A percentile compares a stretch with the other conserved stretches of the same genome.
Conservation (phyloP, 2,113 vertebrate genomes). For the Plestiodon gilberti region DNA sequence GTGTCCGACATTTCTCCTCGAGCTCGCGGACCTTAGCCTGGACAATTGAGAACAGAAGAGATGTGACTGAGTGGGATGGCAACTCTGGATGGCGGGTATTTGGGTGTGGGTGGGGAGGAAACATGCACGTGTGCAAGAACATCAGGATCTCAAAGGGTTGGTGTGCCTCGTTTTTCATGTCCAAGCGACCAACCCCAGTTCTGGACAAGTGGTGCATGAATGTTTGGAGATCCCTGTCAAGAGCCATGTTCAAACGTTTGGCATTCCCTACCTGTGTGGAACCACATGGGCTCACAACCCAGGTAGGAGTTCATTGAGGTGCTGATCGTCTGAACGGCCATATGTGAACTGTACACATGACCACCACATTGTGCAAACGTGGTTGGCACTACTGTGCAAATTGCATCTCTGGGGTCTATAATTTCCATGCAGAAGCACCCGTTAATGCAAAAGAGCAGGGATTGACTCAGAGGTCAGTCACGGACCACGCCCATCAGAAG, state of each 20-base stretch:
- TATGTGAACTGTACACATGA: not conserved
- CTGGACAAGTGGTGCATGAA: not conserved
- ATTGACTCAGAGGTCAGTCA: no score
- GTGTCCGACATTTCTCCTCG: conserved; percentile 94
- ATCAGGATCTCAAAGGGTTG: not conserved
- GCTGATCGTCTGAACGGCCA: no score
- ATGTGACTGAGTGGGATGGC: not conserved
- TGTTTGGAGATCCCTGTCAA: not conserved
- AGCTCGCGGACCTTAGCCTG: conserved; percentile 95
- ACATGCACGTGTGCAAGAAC: not conserved
- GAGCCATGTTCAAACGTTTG: not conserved
- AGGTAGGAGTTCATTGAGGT: not conserved
- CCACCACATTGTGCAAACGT: not conserved
- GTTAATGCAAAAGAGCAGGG: not conserved
- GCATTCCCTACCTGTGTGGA: not conserved
- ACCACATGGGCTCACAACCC: not conserved
- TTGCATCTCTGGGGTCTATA: not conserved
- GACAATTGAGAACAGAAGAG: not conserved
- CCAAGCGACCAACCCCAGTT: not conserved
- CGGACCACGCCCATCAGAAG: no score
- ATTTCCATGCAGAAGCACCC: not conserved
- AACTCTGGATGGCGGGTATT: fast-evolving
- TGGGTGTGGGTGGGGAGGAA: not conserved
- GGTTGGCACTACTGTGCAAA: not conserved
- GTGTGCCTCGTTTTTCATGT: not conserved